Percentiles rank a stretch among this genome's conserved stretches.
These are phyloP conservation scores for Percopsis transmontana DNA, from an alignment of 2,113 vertebrate genomes.

Conservation along the genomic window DNA sequence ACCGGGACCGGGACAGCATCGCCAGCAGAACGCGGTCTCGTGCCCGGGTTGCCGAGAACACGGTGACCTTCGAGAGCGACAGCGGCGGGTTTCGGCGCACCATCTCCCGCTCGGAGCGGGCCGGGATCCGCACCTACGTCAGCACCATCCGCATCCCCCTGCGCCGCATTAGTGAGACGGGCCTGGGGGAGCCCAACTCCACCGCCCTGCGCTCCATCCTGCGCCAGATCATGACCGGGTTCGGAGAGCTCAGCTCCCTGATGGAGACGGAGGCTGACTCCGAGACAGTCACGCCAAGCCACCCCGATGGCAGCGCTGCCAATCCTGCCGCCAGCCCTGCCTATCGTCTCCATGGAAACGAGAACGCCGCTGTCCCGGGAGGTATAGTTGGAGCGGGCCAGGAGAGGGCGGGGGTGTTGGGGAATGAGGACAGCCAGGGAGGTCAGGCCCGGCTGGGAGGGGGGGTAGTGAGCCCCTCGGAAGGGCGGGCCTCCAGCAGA, in stretches of 20 bases:
- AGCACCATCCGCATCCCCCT: constrained; percentile 92
- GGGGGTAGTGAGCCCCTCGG: constrained; percentile 50
- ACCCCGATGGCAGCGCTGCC: constrained; percentile 50
- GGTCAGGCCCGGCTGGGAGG: constrained; percentile 65
- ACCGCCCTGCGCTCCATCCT: constrained; percentile 89
- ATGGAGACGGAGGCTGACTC: constrained; percentile 91
- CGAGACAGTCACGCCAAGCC: constrained; percentile 69
- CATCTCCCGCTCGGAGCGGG: constrained; percentile 87
- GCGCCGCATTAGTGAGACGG: constrained; percentile 87
- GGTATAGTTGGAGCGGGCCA: constrained; percentile 37
- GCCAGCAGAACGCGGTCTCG: constrained; percentile 91
- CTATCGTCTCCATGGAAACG: constrained; percentile 54
- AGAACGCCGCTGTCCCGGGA: constrained; percentile 43
- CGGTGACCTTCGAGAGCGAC: constrained; percentile 89
- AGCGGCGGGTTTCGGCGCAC: constrained; percentile 90
- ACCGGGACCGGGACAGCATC: constrained; percentile 88
- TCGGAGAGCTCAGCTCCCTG: constrained; percentile 91
- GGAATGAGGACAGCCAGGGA: constrained; percentile 59
- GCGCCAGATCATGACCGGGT: constrained; percentile 93
- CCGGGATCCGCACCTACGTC: constrained; percentile 90
- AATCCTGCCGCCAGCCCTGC: constrained; percentile 35
- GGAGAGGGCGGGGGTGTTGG: constrained; percentile 53
- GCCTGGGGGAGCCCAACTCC: constrained; percentile 88
- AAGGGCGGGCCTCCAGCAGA: constrained; percentile 72
- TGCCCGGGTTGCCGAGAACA: constrained; percentile 86